Conservation (phyloP, 2,797 vertebrate genomes). For the Gobio occitaniae region DNA sequence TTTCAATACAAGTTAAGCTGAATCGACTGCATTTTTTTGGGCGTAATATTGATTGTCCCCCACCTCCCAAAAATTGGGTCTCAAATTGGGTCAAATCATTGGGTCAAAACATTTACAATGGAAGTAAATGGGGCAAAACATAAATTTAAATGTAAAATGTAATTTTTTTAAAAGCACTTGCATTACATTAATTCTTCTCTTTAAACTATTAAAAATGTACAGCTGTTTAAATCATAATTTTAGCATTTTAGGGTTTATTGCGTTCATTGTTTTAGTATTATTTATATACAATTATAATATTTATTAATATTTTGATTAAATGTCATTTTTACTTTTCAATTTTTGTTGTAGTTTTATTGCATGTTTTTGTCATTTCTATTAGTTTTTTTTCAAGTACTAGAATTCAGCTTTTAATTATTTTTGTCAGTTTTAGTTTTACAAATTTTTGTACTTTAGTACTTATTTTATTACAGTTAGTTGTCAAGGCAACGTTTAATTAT, state of each 20-base stretch:
- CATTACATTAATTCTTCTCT: background rate
- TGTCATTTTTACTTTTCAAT: background rate
- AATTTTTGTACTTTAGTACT: background rate
- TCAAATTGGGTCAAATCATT: too few relatives aligned
- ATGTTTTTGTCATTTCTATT: background rate
- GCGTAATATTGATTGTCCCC: background rate
- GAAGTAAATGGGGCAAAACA: background rate
- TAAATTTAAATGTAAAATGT: too few relatives aligned
- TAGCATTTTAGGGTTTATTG: background rate
- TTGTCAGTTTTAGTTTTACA: background rate
- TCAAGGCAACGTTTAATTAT: background rate
- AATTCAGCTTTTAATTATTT: background rate
- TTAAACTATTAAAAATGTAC: background rate
- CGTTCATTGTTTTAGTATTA: background rate
- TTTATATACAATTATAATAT: background rate
- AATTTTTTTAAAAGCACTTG: background rate
- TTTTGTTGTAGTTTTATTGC: background rate
- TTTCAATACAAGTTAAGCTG: background rate
- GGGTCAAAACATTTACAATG: too few relatives aligned
- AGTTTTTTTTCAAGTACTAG: background rate
- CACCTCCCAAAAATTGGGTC: background rate
- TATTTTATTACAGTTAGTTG: background rate
- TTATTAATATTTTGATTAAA: background rate
- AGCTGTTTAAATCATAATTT: background rate
- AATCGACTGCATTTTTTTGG: background rate